Percentiles rank a stretch among this genome's conserved stretches.
Evolutionary conservation across 2,797 vertebrate species (phyloP).

Genomic region (Eurystomus glaucurus): DNA sequence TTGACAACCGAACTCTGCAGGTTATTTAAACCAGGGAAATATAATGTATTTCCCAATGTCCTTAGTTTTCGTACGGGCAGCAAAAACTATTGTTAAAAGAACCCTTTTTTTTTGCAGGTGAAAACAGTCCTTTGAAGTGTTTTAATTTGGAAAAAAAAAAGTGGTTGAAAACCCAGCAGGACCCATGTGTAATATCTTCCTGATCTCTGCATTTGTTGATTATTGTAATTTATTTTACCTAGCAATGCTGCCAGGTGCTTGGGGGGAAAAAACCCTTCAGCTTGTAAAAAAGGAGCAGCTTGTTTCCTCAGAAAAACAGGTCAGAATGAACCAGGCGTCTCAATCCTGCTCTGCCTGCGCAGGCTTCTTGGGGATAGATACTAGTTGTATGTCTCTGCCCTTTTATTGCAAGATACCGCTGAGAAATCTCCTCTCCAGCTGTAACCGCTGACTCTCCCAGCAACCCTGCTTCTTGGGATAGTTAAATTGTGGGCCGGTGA

Average conservation of each 20-base stretch:
- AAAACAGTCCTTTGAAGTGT: background rate
- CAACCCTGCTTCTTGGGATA: background rate
- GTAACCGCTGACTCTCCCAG: background rate
- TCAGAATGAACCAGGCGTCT: background rate
- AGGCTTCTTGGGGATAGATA: background rate
- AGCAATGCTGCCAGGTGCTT: background rate
- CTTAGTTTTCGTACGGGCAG: background rate
- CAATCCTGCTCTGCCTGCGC: background rate
- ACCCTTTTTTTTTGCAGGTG: background rate
- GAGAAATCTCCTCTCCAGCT: background rate
- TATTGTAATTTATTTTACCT: conserved; percentile 24
- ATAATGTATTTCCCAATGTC: background rate
- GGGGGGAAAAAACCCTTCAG: background rate
- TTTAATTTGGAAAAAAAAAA: background rate
- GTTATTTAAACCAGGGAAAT: conserved; percentile 11
- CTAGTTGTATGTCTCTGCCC: background rate
- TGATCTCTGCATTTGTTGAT: conserved; percentile 2
- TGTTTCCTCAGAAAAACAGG: conserved; percentile 25
- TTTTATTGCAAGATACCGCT: background rate
- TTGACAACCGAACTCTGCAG: conserved; percentile 3
- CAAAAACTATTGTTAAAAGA: background rate
- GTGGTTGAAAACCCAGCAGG: background rate
- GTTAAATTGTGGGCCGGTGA: background rate
- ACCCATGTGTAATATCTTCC: background rate
- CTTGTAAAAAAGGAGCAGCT: background rate